phyloP scores from a whole-genome alignment of 1,140 invertebrate species.

The Drosophila mayri region DNA sequence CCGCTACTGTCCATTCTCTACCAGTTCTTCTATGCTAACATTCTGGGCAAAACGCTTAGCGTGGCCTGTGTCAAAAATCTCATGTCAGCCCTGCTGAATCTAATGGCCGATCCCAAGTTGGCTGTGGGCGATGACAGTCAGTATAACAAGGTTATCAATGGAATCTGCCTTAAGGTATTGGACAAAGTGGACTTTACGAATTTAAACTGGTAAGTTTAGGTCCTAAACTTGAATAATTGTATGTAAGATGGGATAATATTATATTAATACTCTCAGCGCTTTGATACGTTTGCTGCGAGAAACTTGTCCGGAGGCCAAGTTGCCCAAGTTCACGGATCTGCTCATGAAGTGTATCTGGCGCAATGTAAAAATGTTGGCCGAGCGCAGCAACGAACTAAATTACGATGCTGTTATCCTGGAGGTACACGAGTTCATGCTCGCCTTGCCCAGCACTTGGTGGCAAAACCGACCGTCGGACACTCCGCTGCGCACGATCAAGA shows the following conservation, averaged over 20 bases:
- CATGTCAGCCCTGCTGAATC: constrained; percentile 76
- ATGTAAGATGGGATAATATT: not conserved
- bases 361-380: constrained; percentile 90
- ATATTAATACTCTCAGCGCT: constrained; percentile 86
- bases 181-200: constrained; percentile 84
- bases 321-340: constrained; percentile 91
- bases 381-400: constrained; percentile 90
- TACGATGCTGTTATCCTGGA: constrained; percentile 91
- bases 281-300: constrained; percentile 91
- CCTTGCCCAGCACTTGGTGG: constrained; percentile 91
- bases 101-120: constrained; percentile 83
- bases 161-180: constrained; percentile 82
- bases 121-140: constrained; percentile 77
- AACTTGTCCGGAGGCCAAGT: constrained; percentile 88
- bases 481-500: constrained; percentile 95
- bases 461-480: constrained; percentile 90
- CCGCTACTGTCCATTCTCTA: constrained; percentile 93
- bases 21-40: constrained; percentile 94
- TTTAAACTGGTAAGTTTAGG: constrained; percentile 74
- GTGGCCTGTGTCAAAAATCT: constrained; percentile 81
- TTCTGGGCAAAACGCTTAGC: constrained; percentile 85
- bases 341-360: constrained; percentile 96
- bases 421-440: constrained; percentile 91
- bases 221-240: too few species aligned
- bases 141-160: constrained; percentile 84